Percentiles rank a stretch among this genome's conserved stretches.
Evolutionary conservation across 2,888 invertebrate species (phyloP).

Genomic region (Aethes cnicana): DNA sequence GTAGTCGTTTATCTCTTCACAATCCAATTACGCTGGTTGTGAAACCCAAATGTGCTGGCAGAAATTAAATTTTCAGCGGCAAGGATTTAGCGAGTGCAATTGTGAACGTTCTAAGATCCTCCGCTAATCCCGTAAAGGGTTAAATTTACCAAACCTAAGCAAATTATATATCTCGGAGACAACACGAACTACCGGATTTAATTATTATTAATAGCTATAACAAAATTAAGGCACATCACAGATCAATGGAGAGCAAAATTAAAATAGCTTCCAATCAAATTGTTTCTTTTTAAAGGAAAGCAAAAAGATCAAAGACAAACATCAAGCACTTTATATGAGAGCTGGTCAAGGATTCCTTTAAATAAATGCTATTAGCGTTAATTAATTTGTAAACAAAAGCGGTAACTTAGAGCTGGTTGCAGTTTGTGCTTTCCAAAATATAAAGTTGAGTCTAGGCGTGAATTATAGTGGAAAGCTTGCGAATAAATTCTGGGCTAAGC

Average conservation of each 20-base stretch:
- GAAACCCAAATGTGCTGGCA: conserved; percentile 26
- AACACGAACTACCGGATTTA: conserved; percentile 1
- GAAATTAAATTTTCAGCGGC: conserved; percentile 24
- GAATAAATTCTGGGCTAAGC: conserved; percentile 11
- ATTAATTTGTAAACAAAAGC: background rate
- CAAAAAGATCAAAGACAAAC: background rate
- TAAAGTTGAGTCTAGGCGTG: background rate
- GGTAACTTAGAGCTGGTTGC: background rate
- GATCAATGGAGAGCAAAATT: background rate
- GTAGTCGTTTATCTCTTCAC: conserved; percentile 20
- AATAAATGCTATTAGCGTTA: conserved; percentile 4
- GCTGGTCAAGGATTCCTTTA: background rate
- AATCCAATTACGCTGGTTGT: conserved; percentile 24
- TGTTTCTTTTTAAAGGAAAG: background rate
- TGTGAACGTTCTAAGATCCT: conserved; percentile 19
- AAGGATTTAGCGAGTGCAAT: conserved; percentile 27
- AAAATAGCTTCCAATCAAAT: conserved; percentile 4
- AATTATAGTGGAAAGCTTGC: background rate
- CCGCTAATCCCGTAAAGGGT: conserved; percentile 25
- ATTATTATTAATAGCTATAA: conserved; percentile 1
- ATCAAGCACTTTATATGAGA: conserved; percentile 4
- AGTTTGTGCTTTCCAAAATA: background rate
- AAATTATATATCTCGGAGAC: conserved; percentile 8
- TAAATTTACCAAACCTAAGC: conserved; percentile 21
- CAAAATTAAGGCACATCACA: background rate